Percentiles rank a stretch among this genome's conserved stretches.
Evolutionary conservation across 2,888 invertebrate species (phyloP).

Genomic region (Cecidostiba fungosa): DNA sequence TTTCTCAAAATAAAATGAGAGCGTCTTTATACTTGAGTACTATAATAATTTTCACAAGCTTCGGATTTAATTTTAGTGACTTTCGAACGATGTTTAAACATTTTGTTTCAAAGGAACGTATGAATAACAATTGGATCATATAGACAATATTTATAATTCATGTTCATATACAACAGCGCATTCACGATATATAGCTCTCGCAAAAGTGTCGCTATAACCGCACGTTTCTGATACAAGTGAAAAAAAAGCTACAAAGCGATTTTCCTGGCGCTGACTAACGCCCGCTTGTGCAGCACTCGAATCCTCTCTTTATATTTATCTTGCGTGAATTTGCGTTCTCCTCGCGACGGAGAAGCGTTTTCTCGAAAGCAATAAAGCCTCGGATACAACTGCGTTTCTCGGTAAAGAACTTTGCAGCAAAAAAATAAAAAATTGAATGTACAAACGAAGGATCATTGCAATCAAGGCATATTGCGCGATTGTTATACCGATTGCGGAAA

Average conservation of each 20-base stretch:
- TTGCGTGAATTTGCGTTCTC: background rate
- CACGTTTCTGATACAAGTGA: background rate
- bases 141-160: too few relatives aligned
- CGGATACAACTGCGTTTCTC: background rate
- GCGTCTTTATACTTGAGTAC: too few relatives aligned
- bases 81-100: too few relatives aligned
- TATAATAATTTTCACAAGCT: too few relatives aligned
- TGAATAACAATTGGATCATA: too few relatives aligned
- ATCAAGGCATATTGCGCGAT: background rate
- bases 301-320: background rate
- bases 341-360: background rate
- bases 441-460: background rate
- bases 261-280: background rate
- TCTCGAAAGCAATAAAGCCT: background rate
- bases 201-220: background rate
- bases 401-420: background rate
- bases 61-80: too few relatives aligned
- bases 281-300: background rate
- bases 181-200: background rate
- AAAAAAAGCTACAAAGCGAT: background rate
- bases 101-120: too few relatives aligned
- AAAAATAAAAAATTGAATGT: background rate
- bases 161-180: background rate
- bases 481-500: constrained; percentile 2
- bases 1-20: too few relatives aligned